Base-by-base conservation (phyloP, 2,888 invertebrate species). In the Ferrisia virgata region DNA sequence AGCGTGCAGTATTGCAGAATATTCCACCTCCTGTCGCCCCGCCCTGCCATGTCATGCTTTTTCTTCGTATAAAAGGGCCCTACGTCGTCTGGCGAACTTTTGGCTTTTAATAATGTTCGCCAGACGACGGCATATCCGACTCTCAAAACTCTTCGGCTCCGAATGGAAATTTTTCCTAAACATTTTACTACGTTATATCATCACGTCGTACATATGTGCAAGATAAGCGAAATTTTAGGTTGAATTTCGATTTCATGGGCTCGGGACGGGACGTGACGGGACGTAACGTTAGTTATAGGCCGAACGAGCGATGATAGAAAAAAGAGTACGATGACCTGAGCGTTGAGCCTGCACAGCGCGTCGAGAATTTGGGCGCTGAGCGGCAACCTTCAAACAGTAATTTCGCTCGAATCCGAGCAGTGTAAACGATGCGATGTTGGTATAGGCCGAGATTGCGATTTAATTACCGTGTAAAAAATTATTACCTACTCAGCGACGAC, bases 391-490 rank as follows among this genome's bases (percentile, higher is more conserved):
- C 25, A 25, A 4, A 64, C 25, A 64, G n/a, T 64, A 28, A 25
- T 25, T 64, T 64, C 15, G 22, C 13, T 22, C 15, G 43, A 22
- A 22, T 28, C 28, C 25, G 58, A 1, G 58, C 28, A 47, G 40
- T 40, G 11, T 40, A n/a, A n/a, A 11, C 40, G 40, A 40, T 18
- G 47, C 58, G 22, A 64, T 64, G 58, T 64, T 64, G 58, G 58
- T 64, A 64, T 64, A 64, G 58, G 58, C 58, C 58, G 58, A 25
- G 58, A 64, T 64, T 64, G 58, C 58, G 58, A 64, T 64, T 64
- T 64, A 64, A 64, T 64, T 64, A 64, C 58, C 58, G 58, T 64
- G 58, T 64, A 28, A 64, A 22, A 64, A 64, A 64, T 64, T 64
- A 64, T 64, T 64, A 64, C n/a, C n/a, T 64, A 28, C 58, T 11